A percentile compares a stretch with the other conserved stretches of the same genome.
phyloP scores from a whole-genome alignment of 2,113 vertebrate genomes.

The Anarrhichthys ocellatus region DNA sequence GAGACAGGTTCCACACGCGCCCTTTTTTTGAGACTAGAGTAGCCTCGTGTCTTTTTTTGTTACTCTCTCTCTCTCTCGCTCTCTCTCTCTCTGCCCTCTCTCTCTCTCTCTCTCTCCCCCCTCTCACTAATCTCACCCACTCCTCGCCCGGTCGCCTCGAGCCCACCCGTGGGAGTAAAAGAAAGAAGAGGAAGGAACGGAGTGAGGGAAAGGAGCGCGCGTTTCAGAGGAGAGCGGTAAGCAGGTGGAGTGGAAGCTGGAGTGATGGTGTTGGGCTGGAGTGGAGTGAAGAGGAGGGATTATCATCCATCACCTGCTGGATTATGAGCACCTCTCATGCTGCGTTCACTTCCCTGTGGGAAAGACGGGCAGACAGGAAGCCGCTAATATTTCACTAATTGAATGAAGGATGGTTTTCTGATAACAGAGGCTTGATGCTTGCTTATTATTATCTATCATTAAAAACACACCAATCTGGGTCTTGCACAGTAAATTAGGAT shows the following conservation, averaged over 20 bases:
- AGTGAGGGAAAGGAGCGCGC: conserved; percentile 37
- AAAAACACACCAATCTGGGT: neutral
- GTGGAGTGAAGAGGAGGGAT: conserved; percentile 77
- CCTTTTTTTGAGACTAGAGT: conserved; percentile 56
- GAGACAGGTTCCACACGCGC: conserved; percentile 70
- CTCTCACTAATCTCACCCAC: conserved; percentile 40
- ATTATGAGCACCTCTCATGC: conserved; percentile 65
- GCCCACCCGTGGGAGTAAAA: conserved; percentile 72
- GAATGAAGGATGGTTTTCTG: neutral
- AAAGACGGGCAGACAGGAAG: conserved; percentile 46
- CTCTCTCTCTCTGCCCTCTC: conserved; percentile 19
- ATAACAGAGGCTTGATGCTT: neutral
- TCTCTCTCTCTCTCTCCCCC: neutral
- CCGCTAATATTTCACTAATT: conserved; percentile 4
- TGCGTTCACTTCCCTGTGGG: conserved; percentile 60
- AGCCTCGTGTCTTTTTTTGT: conserved; percentile 40
- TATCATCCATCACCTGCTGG: conserved; percentile 70
- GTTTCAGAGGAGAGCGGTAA: conserved; percentile 79
- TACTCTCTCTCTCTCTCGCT: conserved; percentile 28
- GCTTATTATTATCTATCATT: neutral
- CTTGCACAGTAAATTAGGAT: neutral
- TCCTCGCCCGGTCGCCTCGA: conserved; percentile 56
- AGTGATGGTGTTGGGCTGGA: conserved; percentile 60
- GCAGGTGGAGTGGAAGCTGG: conserved; percentile 72
- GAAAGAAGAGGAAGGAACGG: conserved; percentile 22